Conservation (phyloP, 2,888 invertebrate genomes). For the Thelaira solivaga region DNA sequence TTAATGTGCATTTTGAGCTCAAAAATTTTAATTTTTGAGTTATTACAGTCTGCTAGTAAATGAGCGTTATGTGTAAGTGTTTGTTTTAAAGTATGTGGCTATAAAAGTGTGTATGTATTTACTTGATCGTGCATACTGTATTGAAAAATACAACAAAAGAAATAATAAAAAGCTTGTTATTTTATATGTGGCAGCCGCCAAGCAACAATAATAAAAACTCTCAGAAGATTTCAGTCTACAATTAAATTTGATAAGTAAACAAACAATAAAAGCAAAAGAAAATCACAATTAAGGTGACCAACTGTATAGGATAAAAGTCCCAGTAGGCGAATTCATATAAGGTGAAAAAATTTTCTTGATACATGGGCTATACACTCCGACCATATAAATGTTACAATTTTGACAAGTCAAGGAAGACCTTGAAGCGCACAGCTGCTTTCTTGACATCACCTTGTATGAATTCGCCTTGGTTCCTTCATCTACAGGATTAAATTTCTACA, state of each 20-base stretch:
- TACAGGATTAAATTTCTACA: too few relatives aligned
- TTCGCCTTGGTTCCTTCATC: too few relatives aligned
- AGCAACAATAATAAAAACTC: conserved; percentile 19
- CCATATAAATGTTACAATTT: too few relatives aligned
- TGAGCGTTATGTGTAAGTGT: too few relatives aligned
- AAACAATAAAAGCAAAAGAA: background rate
- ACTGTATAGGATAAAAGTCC: background rate
- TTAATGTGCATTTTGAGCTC: too few relatives aligned
- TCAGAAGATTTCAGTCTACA: conserved; percentile 28
- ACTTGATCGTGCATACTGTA: background rate
- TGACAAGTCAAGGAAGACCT: too few relatives aligned
- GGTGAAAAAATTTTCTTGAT: too few relatives aligned
- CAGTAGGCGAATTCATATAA: background rate
- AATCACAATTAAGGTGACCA: conserved; percentile 8
- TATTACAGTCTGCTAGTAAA: too few relatives aligned
- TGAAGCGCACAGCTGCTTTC: too few relatives aligned
- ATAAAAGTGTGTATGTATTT: background rate
- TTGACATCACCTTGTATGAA: too few relatives aligned
- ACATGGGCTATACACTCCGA: too few relatives aligned
- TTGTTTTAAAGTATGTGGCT: background rate
- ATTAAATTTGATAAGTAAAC: conserved; percentile 2
- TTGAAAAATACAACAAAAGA: background rate
- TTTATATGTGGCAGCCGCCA: conserved; percentile 44
- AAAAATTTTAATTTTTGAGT: too few relatives aligned
- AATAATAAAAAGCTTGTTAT: background rate